Base-by-base conservation (phyloP, 2,888 invertebrate genomes). In the Cryptocheilus praepositus region DNA sequence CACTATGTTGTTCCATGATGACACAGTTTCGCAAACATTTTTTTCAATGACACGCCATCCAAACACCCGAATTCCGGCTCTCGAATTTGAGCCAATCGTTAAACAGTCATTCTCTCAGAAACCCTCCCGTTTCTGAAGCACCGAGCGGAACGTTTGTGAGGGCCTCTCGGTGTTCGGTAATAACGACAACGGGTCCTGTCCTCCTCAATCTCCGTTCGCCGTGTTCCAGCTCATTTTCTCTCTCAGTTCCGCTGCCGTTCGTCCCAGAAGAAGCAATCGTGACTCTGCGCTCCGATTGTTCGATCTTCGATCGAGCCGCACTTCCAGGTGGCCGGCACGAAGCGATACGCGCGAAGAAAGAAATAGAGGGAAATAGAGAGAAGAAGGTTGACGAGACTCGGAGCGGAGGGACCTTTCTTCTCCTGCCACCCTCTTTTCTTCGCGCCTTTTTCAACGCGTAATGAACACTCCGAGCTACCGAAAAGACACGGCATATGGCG, bases 231-330 rank as follows among this genome's bases (percentile, higher is more conserved):
- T 68, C 25, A 21, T 61, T 69, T 69, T 69, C 54, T 36, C 36
- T 67, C 36, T 67, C 44, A 51, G 43, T 58, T 53, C 63, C 25
- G 46, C 36, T 36, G 11, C 36, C 36, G 36, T 36, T 61, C 61
- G 18, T 45, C 51, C 52, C 59, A 62, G 61, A 57, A 73, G 71
- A 72, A 68, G 72, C 79, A 73, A 79, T 79, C 79, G 77, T 79
- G 79, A 79, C 79, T 79, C 61, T 73, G 85, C 86, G 82, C 76
- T 84, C 82, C 76, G 78, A 86, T 86, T 86, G 86, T 85, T 85
- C 81, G 71, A 73, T 70, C 74, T 80, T 80, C 82, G 83, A 84
- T 85, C 79, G 80, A 79, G 78, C 70, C 73, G 71, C 60, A 69
- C 83, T 81, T 80, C 85, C 86, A 85, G 86, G 86, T 86, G 84